These are phyloP conservation scores for Ictalurus punctatus DNA, from an alignment of 2,113 vertebrate species.

Conservation along the genomic window DNA sequence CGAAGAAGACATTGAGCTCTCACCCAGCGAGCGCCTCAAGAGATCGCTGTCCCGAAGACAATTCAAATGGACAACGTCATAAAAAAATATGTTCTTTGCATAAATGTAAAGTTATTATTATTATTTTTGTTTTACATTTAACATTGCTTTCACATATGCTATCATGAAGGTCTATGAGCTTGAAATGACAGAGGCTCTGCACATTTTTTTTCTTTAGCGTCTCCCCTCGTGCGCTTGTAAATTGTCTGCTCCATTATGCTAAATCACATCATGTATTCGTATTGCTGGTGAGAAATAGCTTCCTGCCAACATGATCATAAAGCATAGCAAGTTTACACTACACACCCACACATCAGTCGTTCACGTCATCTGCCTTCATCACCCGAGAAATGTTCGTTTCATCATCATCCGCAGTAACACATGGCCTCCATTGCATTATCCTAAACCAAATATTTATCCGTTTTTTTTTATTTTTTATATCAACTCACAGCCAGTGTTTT, in stretches of 20 bases:
- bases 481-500: conserved; percentile 85
- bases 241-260: conserved; percentile 62
- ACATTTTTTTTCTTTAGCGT: conserved; percentile 45
- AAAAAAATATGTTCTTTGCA: conserved; percentile 50
- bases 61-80: conserved; percentile 65
- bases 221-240: conserved; percentile 65
- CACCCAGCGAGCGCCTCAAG: conserved; percentile 78
- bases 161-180: conserved; percentile 48
- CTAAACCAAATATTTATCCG: conserved; percentile 82
- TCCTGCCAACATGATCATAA: conserved; percentile 41
- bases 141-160: conserved; percentile 50
- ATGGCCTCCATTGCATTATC: conserved; percentile 78
- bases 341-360: conserved; percentile 46
- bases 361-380: conserved; percentile 61
- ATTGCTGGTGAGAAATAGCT: conserved; percentile 12
- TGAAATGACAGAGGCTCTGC: conserved; percentile 38
- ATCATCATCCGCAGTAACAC: conserved; percentile 73
- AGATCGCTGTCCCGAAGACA: conserved; percentile 76
- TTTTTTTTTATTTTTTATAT: conserved; percentile 65
- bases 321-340: conserved; percentile 49
- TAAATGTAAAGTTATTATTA: conserved; percentile 32
- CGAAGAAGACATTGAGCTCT: conserved; percentile 81
- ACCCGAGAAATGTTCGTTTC: conserved; percentile 64
- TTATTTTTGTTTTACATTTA: background rate
- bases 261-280: conserved; percentile 4